Evolutionary conservation across 2,113 vertebrate species (phyloP).

Genomic region (Dolichallabes microphthalmus): DNA sequence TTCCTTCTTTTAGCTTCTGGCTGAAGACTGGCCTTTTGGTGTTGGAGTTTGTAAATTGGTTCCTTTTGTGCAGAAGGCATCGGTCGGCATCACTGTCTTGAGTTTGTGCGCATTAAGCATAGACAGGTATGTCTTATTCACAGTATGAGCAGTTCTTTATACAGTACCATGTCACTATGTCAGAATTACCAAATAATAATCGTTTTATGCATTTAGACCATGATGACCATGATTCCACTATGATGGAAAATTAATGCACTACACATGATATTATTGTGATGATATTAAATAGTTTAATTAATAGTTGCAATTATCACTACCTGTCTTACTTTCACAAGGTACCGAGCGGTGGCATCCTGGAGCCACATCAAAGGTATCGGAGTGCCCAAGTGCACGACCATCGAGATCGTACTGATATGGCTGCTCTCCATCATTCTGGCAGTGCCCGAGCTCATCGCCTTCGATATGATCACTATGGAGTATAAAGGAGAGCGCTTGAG

Average conservation of each 20-base stretch:
- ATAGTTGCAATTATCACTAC: not conserved
- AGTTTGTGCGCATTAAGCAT: slow-evolving; percentile 96
- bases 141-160: not conserved
- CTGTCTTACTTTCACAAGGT: slow-evolving; percentile 68
- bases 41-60: slow-evolving; percentile 91
- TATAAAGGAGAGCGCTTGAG: slow-evolving; percentile 82
- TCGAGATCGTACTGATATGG: slow-evolving; percentile 94
- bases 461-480: slow-evolving; percentile 85
- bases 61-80: slow-evolving; percentile 96
- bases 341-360: slow-evolving; percentile 93
- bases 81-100: slow-evolving; percentile 93
- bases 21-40: slow-evolving; percentile 93
- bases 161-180: not conserved
- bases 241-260: not conserved
- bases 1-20: slow-evolving; percentile 78
- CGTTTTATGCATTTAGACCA: not conserved
- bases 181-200: not conserved
- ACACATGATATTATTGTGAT: not conserved
- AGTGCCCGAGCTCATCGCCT: slow-evolving; percentile 88
- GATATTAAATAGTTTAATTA: not conserved
- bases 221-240: too few relatives aligned
- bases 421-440: slow-evolving; percentile 86
- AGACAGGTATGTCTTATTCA: slow-evolving; percentile 80
- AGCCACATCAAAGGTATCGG: slow-evolving; percentile 93
- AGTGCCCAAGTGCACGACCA: slow-evolving; percentile 89